A percentile compares a stretch with the other conserved stretches of the same genome.
phyloP scores from a whole-genome alignment of 2,888 invertebrate genomes.

The Saturnia pavonia region DNA sequence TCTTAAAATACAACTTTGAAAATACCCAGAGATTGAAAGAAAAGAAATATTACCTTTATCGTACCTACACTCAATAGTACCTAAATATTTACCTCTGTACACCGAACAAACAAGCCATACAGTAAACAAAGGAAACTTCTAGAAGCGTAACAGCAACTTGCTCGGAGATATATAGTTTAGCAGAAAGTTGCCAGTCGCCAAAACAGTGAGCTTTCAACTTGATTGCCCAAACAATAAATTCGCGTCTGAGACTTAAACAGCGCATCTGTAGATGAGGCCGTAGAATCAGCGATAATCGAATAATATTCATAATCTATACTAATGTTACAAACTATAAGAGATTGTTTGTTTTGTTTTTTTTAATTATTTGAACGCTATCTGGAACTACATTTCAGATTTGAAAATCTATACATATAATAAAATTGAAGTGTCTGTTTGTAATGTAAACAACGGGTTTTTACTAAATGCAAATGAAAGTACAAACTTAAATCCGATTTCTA shows the following conservation, averaged over 20 bases:
- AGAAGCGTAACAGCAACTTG: slow-evolving; percentile 30
- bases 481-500: too few species aligned
- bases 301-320: not conserved
- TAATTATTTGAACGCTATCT: too few species aligned
- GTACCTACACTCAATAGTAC: not conserved
- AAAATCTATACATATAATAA: too few species aligned
- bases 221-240: slow-evolving; percentile 71
- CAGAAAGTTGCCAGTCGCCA: slow-evolving; percentile 30
- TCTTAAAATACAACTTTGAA: slow-evolving; percentile 1
- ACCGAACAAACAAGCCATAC: slow-evolving; percentile 42
- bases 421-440: too few species aligned
- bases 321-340: not conserved
- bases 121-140: slow-evolving; percentile 35
- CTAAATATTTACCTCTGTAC: slow-evolving; percentile 29
- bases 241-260: slow-evolving; percentile 41
- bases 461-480: too few species aligned
- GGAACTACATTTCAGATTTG: too few species aligned
- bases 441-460: too few species aligned
- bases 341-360: too few species aligned
- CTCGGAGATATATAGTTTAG: slow-evolving; percentile 19
- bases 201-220: slow-evolving; percentile 59
- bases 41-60: slow-evolving; percentile 1
- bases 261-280: slow-evolving; percentile 27
- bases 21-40: not conserved
- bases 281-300: not conserved